Evolutionary conservation across 2,888 invertebrate genomes (phyloP).

Genomic region (Hyles lineata): DNA sequence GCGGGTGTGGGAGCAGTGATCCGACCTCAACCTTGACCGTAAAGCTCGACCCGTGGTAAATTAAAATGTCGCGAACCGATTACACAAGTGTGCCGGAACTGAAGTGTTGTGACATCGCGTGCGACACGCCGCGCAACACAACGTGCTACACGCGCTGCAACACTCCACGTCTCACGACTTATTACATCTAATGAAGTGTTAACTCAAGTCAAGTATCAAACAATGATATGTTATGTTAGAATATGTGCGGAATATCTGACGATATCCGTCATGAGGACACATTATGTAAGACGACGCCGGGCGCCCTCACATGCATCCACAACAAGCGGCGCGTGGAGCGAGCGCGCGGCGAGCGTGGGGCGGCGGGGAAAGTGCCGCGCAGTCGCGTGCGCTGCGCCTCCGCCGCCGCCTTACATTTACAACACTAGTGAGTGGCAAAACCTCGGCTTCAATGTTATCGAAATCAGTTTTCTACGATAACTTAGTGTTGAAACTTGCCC

Average conservation of each 20-base stretch:
- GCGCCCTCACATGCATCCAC: background rate
- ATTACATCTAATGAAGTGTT: background rate
- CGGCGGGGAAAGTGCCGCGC: conserved; percentile 27
- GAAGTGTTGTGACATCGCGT: conserved; percentile 8
- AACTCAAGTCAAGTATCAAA: background rate
- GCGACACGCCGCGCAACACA: background rate
- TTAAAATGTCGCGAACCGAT: conserved; percentile 28
- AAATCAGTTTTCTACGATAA: conserved; percentile 54
- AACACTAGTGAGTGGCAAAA: conserved; percentile 28
- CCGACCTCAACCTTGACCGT: conserved; percentile 40
- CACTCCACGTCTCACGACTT: background rate
- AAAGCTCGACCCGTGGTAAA: conserved; percentile 11
- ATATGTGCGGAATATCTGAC: background rate
- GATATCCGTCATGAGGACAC: background rate
- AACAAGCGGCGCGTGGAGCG: conserved; percentile 1
- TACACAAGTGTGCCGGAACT: conserved; percentile 37
- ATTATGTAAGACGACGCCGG: background rate
- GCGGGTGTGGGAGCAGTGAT: conserved; percentile 12
- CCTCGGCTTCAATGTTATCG: conserved; percentile 57
- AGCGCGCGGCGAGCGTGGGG: background rate
- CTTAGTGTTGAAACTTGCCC: conserved; percentile 60
- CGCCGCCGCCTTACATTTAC: conserved; percentile 24
- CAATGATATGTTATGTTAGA: background rate
- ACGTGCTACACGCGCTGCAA: background rate
- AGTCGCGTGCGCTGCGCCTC: conserved; percentile 26